Evolutionary conservation across 2,113 vertebrate genomes (phyloP).

Genomic region (Ginglymostoma cirratum): DNA sequence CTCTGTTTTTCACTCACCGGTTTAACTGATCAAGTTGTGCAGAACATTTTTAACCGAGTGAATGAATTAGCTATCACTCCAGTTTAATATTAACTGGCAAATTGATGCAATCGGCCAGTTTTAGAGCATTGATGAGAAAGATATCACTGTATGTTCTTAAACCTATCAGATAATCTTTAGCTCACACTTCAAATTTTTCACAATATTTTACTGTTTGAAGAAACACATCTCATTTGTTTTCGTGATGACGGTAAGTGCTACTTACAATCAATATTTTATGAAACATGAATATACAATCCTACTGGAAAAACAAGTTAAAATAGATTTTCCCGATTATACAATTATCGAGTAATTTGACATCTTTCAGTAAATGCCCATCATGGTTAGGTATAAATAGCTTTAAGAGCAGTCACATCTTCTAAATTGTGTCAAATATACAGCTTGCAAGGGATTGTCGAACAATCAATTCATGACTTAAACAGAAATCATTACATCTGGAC

Average conservation of each 20-base stretch:
- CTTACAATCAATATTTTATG: background rate
- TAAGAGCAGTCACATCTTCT: background rate
- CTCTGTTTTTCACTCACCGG: background rate
- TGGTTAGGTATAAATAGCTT: background rate
- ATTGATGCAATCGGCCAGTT: background rate
- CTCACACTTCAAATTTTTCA: background rate
- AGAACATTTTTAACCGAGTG: background rate
- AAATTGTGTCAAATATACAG: background rate
- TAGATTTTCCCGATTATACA: conserved; percentile 6
- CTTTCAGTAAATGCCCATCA: background rate
- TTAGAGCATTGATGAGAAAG: background rate
- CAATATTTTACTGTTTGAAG: background rate
- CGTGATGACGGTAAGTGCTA: background rate
- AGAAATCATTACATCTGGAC: background rate
- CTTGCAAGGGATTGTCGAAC: background rate
- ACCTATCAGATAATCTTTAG: background rate
- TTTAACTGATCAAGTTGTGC: background rate
- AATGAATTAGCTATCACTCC: background rate
- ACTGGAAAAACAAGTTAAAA: conserved; percentile 1
- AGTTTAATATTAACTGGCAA: background rate
- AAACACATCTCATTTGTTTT: background rate
- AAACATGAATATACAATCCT: conserved; percentile 3
- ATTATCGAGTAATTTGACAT: background rate
- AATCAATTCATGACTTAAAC: background rate
- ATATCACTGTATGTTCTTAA: background rate